Conservation (phyloP, 2,113 vertebrate genomes). For the Polypterus senegalus region DNA sequence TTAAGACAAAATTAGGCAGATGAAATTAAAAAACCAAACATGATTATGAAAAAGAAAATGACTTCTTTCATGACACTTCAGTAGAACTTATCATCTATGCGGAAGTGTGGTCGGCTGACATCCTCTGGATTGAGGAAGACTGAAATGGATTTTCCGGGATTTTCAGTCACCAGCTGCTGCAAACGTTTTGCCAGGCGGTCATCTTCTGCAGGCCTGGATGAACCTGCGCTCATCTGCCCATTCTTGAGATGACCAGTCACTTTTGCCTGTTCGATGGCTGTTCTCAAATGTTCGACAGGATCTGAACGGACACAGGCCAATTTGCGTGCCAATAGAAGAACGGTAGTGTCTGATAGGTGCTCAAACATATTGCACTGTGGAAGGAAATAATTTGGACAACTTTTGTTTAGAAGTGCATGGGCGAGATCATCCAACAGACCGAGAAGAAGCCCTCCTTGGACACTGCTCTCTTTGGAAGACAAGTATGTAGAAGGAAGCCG, state of each 20-base stretch:
- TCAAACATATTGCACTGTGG: constrained; percentile 63
- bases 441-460: constrained; percentile 57
- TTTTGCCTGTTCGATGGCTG: constrained; percentile 60
- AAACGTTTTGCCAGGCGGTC: constrained; percentile 54
- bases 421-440: constrained; percentile 68
- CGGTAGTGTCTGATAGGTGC: constrained; percentile 43
- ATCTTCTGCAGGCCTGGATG: constrained; percentile 32
- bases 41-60: too few relatives aligned
- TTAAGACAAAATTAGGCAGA: too few relatives aligned
- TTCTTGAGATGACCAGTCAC: constrained; percentile 53
- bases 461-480: constrained; percentile 43
- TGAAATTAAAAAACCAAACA: too few relatives aligned
- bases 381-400: constrained; percentile 70
- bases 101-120: constrained; percentile 57
- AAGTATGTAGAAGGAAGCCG: constrained; percentile 61
- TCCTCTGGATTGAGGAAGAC: constrained; percentile 67
- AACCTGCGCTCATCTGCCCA: constrained; percentile 36
- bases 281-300: constrained; percentile 58
- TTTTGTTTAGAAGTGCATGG: constrained; percentile 61
- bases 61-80: constrained; percentile 19
- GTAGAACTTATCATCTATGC: constrained; percentile 66
- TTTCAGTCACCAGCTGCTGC: constrained; percentile 63
- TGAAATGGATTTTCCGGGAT: constrained; percentile 62
- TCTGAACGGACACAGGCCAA: constrained; percentile 61
- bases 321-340: constrained; percentile 47